Evolutionary conservation across 2,797 vertebrate species (phyloP), one percentile per base, ranked within the genome.

Genomic region (Sebastes kiyomatsui): DNA sequence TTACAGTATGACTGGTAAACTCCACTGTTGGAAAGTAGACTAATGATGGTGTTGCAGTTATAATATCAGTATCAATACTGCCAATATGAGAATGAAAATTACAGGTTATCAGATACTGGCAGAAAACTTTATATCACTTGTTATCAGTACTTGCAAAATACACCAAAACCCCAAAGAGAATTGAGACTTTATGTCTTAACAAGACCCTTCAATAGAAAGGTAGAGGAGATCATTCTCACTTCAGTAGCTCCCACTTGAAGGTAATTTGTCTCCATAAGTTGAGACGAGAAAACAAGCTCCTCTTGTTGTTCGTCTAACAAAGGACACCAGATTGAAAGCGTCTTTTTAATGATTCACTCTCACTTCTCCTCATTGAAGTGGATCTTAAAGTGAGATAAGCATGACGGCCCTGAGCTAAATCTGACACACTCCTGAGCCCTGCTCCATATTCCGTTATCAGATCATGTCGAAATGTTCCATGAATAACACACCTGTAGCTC

Each of bases 401-500:
- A 59, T 18, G 55, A 61, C 2, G 23, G 35, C 56, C 56, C 23
- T 6, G 59, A 79, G 61, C 88, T 94, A 93, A 91, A 92, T 89
- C 64, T 69, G 90, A 87, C 82, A 28, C 84, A 81, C 92, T 86
- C 93, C 80, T 22, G 93, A 93, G 93, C 46, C 81, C 76, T 92
- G 91, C 82, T 90, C 92, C 67, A 92, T 58, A 88, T 94, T 89
- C 87, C 69, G 20, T 82, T 78, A 84, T 89, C 84, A 56, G 79
- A 83, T 74, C 81, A 59, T 7, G 75, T 79, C 46, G 27, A 69
- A 60, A 28, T 33, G 58, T 42, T 81, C 68, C 42, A 30, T 7
- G 16, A 18, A 25, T 46, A 7, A 64, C 61, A 49, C 59, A 77
- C 72, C 75, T 88, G 83, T 81, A 46, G 72, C 28, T 2, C 38